Evolutionary conservation across 2,113 vertebrate species (phyloP), one percentile per base, ranked within the genome.

Genomic region (Pelmatolapia mariae): DNA sequence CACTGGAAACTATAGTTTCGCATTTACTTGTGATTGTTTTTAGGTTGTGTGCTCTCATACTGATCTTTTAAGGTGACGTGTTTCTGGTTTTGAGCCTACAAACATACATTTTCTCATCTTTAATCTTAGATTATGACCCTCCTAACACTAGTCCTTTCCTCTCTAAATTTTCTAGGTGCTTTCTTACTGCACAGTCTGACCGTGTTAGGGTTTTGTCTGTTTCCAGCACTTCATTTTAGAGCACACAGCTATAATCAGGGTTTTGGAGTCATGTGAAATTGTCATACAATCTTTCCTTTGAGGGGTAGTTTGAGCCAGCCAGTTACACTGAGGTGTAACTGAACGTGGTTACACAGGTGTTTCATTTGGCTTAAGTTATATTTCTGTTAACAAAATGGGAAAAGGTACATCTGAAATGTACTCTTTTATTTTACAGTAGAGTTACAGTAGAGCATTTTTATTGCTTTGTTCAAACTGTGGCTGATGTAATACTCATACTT

Each of bases 41-140:
- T 0, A 68, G 11, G 1, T 2, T 1, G 63, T 22, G 11, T 22
- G 33, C 19, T 68, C 33, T 68, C 33, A 38, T 22, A 0, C 36
- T 40, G 11, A 68, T 13, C 63, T 68, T 40, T 40, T 40, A 40
- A 68, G 19, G 33, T 9, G 63, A 68, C 2, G 11, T 4, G 36
- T 68, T 22, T 40, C 33, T 68, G 61, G 33, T 68, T 66, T 7
- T n/a, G 19, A 68, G 63, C 0, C 33, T 38, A 38, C 56, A 68
- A 22, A 22, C 33, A 0, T 22, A 0, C 33, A n/a, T 38, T 68
- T 38, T 38, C 19, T n/a, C 6, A 66, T 66, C 19, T 66, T 38
- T 40, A 68, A 38, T 68, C 63, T 68, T 40, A 15, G 36, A 15
- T 68, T 68, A 5, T 8, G 33, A 38, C 11, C 0, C 7, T 40